Base-by-base conservation (phyloP, 2,888 invertebrate genomes). In the Andricus curvator region DNA sequence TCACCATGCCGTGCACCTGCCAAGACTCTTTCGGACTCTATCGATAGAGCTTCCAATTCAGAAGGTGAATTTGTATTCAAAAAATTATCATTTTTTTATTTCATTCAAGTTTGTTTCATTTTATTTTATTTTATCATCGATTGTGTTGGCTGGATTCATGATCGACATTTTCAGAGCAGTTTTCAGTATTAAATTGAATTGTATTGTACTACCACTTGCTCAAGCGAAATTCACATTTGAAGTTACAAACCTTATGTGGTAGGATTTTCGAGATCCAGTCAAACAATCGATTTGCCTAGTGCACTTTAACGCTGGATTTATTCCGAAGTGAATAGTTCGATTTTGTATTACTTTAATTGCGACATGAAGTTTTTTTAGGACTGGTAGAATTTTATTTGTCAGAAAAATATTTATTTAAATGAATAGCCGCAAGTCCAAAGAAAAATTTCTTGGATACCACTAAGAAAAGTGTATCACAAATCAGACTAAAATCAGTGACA, bases 21-120 rank as follows among this genome's bases (percentile, higher is more conserved):
- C 88, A 89, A 41, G 87, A 90, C 9, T 83, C 86, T 56, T 85
- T 87, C 6, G 87, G 86, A 25, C 84, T 88, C 13, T 87, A 90
- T 79, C 88, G 88, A 88, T 89, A 89, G 80, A 80, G 9, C 62
- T 78, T 20, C 9, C 4, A 9, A 20, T 13, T 41, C 17, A n/a
- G 37, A 41, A 33, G 67, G 37, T 37, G 67, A 37, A 66, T 66
- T 67, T 67, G 22, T 17, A 41, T 41, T 29, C 1, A 3, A 15
- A 22, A 25, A 20, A 6, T 25, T 17, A 48, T 8, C n/a, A 48
- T 22, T 68, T 68, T 68, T 9, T 41, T 44, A 44, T 41, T 22
- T 44, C 1, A 22, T n/a, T 11, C 8, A 22, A 22, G n/a, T 68
- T 25, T 68, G 8, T 41, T 41, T 13, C 41, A 2, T 41, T 13